Evolutionary conservation across 2,797 vertebrate genomes (phyloP).

Genomic region (Dipus sagitta): DNA sequence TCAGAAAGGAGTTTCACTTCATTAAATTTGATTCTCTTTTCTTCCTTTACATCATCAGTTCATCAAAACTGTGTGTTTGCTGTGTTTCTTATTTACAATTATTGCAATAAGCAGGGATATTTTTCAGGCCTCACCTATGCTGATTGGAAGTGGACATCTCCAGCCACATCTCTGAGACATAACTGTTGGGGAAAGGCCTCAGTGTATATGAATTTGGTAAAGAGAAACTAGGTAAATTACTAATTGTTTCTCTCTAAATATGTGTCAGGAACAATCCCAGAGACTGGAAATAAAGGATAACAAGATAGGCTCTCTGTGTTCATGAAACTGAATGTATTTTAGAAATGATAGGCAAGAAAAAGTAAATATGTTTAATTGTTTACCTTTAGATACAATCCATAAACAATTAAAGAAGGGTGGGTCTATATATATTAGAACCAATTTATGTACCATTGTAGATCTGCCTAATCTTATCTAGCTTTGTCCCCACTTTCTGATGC

Average conservation of each 20-base stretch:
- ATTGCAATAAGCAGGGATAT: background rate
- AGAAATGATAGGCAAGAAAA: background rate
- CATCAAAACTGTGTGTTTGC: background rate
- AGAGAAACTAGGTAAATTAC: background rate
- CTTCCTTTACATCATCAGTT: background rate
- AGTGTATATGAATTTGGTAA: background rate
- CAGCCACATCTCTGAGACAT: background rate
- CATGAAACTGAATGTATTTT: background rate
- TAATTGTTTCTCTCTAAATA: background rate
- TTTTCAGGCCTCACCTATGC: background rate
- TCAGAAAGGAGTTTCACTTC: background rate
- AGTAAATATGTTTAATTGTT: background rate
- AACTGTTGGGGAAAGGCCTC: background rate
- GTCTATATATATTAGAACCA: background rate
- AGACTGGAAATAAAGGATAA: background rate
- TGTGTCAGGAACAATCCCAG: background rate
- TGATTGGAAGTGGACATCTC: background rate
- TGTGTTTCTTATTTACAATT: background rate
- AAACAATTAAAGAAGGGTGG: background rate
- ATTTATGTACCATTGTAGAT: background rate
- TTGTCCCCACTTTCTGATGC: background rate
- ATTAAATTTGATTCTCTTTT: conserved; percentile 14
- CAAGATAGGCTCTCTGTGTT: background rate
- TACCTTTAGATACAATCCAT: background rate
- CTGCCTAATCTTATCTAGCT: background rate